These are phyloP conservation scores for Eidolon helvum DNA, from an alignment of 2,113 vertebrate species.

Conservation along the genomic window DNA sequence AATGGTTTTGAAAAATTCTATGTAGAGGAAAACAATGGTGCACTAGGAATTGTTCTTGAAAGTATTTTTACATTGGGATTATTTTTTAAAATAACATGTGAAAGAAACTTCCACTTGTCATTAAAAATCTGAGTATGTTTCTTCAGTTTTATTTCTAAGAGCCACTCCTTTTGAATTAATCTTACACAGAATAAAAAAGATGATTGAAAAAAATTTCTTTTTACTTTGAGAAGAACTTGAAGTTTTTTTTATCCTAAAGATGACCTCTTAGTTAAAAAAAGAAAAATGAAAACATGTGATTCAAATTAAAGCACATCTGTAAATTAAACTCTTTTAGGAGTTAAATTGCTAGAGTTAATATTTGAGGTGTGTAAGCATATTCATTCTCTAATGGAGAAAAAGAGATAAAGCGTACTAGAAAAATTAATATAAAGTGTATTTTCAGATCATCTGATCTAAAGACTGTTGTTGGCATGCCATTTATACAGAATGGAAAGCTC, in stretches of 20 bases:
- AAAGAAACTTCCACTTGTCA: background rate
- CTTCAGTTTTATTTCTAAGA: background rate
- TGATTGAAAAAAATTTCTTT: background rate
- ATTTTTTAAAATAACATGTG: background rate
- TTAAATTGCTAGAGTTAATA: background rate
- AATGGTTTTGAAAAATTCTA: background rate
- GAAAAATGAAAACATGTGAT: background rate
- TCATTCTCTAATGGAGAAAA: background rate
- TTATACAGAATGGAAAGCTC: background rate
- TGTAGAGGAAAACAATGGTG: background rate
- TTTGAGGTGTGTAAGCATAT: background rate
- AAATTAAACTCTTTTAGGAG: constrained; percentile 3
- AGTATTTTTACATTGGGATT: background rate
- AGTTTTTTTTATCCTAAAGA: background rate
- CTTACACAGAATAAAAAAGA: background rate
- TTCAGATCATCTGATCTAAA: background rate
- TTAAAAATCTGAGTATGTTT: background rate
- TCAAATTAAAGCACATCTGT: background rate
- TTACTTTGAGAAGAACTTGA: background rate
- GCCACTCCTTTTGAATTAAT: background rate
- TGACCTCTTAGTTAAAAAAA: background rate
- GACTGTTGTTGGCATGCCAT: background rate
- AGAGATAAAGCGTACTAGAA: background rate
- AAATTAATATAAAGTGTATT: background rate
- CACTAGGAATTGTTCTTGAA: background rate